phyloP scores from a whole-genome alignment of 37 sponge, comb jelly and placozoan species.

The Crambe crambe region DNA sequence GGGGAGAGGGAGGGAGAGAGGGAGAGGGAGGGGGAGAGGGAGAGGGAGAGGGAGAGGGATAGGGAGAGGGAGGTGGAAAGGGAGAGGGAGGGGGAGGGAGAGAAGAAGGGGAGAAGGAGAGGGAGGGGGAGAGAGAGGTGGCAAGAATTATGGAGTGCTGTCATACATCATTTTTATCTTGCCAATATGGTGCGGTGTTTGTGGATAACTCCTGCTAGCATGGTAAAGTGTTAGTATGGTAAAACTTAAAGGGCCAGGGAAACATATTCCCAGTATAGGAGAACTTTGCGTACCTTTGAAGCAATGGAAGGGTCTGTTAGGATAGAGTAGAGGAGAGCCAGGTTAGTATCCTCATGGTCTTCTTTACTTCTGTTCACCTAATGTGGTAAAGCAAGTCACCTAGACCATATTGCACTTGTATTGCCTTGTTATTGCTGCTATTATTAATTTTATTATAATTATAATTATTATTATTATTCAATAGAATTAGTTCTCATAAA shows the following conservation, averaged over 20 bases:
- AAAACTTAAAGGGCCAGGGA: no score
- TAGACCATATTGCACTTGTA: no score
- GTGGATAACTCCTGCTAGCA: no score
- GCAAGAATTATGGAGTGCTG: background rate
- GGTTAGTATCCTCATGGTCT: conserved; percentile 80
- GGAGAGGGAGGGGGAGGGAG: background rate
- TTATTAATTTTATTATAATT: no score
- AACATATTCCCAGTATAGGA: background rate
- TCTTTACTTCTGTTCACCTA: conserved; percentile 74
- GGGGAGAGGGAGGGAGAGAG: background rate
- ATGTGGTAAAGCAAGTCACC: background rate
- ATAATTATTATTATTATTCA: no score
- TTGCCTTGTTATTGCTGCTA: no score
- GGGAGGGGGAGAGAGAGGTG: background rate
- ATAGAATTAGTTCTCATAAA: no score
- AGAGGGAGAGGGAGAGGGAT: background rate
- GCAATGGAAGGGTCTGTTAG: conserved; percentile 77
- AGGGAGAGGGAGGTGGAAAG: background rate
- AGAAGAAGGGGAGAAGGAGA: background rate
- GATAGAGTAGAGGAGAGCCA: conserved; percentile 83
- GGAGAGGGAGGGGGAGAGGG: background rate
- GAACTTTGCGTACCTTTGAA: conserved; percentile 50
- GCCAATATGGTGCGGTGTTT: no score
- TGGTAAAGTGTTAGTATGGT: no score
- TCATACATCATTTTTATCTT: no score